A percentile compares a stretch with the other conserved stretches of the same genome.
Evolutionary conservation across 2,888 invertebrate species (phyloP).

Genomic region (Apeira syringaria): DNA sequence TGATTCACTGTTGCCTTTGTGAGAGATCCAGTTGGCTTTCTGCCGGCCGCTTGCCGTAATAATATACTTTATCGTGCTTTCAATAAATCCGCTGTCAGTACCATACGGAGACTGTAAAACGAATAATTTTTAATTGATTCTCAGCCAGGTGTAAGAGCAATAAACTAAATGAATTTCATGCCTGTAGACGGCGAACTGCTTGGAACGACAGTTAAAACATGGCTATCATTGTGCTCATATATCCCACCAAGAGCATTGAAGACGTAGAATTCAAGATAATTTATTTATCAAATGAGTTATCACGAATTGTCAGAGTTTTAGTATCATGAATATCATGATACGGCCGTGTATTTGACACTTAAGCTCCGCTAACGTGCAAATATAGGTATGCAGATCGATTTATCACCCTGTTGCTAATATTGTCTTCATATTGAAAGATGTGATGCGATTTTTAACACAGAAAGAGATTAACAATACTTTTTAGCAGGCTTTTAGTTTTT

Average conservation of each 20-base stretch:
- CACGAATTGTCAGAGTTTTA: slow-evolving; percentile 23
- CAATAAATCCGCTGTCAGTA: slow-evolving; percentile 55
- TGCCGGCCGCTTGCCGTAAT: slow-evolving; percentile 52
- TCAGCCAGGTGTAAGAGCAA: slow-evolving; percentile 61
- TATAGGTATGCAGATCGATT: slow-evolving; percentile 15
- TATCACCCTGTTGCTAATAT: slow-evolving; percentile 20
- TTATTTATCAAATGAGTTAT: slow-evolving; percentile 37
- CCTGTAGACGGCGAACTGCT: slow-evolving; percentile 35
- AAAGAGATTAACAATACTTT: background rate
- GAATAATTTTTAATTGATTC: slow-evolving; percentile 69
- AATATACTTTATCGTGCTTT: slow-evolving; percentile 65
- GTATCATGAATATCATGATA: slow-evolving; percentile 1
- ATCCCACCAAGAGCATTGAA: slow-evolving; percentile 17
- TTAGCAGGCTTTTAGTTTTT: background rate
- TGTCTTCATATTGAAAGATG: slow-evolving; percentile 4
- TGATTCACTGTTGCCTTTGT: slow-evolving; percentile 67
- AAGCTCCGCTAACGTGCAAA: slow-evolving; percentile 19
- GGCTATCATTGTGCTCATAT: slow-evolving; percentile 26
- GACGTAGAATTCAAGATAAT: slow-evolving; percentile 15
- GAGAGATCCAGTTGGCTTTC: slow-evolving; percentile 54
- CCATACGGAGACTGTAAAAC: slow-evolving; percentile 57
- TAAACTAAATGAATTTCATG: slow-evolving; percentile 56
- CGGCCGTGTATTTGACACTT: slow-evolving; percentile 5
- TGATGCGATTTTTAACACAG: slow-evolving; percentile 5
- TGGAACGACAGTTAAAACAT: slow-evolving; percentile 31